Evolutionary conservation across 2,888 invertebrate species (phyloP), one percentile per base, ranked within the genome.

Genomic region (Boloria selene): DNA sequence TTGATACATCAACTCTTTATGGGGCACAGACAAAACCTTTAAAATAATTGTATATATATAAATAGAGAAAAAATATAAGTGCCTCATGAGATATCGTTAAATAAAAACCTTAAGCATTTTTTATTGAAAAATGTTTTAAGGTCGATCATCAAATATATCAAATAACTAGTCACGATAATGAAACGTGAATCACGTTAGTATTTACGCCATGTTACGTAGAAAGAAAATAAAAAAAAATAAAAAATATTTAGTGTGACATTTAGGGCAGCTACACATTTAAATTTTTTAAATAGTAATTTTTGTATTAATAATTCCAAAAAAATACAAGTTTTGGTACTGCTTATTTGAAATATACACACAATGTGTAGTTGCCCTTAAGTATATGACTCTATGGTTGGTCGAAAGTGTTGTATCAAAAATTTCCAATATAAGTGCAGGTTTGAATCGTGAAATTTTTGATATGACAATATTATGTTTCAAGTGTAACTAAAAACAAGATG

Each of bases 91-190:
- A 74, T 74, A 77, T 71, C 70, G 61, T 71, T 64, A 66, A 65
- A 55, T 60, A 44, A 65, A 54, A 59, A 31, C 78, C 81, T 88
- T 88, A 72, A 75, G 80, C 74, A 72, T 85, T 86, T 88, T 87
- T 82, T 55, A 14, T 60, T 61, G 49, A 78, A 86, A 86, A 83
- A 80, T 75, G 70, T 79, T 77, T 70, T 68, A 80, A 85, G 74
- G 70, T 73, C 50, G 61, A 70, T 66, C 61, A 47, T 72, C 73
- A 73, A 71, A 47, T 73, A 77, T 78, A 77, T 78, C 78, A 74
- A 77, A 77, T 83, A 74, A 84, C 87, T 86, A 86, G 87, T 87
- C 86, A 87, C 81, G 78, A 77, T 77, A 78, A 75, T 74, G 71
- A 68, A 74, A 75, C 71, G 71, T 69, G 72, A 67, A 72, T 74